Percentiles rank a stretch among this genome's conserved stretches.
phyloP scores from a whole-genome alignment of 2,888 invertebrate genomes.

The Athalia rosae region DNA sequence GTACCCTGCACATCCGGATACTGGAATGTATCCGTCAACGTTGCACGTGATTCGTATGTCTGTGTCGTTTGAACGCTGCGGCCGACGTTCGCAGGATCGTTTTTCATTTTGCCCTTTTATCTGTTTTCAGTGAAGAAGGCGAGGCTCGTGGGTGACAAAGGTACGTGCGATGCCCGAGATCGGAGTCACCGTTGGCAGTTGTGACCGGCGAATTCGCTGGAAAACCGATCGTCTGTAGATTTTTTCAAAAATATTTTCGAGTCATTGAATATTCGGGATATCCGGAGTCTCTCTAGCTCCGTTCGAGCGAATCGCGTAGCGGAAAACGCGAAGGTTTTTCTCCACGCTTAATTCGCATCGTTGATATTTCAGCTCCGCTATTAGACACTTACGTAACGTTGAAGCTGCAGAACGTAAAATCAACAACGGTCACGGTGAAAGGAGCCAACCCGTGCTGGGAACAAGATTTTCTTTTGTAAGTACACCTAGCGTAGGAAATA shows the following conservation, averaged over 20 bases:
- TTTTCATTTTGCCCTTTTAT: constrained; percentile 63
- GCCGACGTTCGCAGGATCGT: constrained; percentile 2
- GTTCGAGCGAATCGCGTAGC: constrained; percentile 17
- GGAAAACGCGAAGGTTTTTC: constrained; percentile 37
- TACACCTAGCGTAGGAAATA: constrained; percentile 66
- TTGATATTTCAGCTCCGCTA: constrained; percentile 83
- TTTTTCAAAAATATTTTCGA: no score
- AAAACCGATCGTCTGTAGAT: not conserved
- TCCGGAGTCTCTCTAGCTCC: no score
- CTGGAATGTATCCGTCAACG: not conserved
- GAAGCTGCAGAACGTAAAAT: constrained; percentile 98
- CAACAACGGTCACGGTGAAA: constrained; percentile 97
- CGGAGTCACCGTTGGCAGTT: no score
- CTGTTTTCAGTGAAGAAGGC: constrained; percentile 92
- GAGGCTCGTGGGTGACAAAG: constrained; percentile 89
- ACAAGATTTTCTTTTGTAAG: constrained; percentile 99
- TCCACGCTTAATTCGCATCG: constrained; percentile 39
- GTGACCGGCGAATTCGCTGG: not conserved
- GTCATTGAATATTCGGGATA: no score
- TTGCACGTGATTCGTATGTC: not conserved
- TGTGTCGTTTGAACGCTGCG: not conserved
- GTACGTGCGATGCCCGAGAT: constrained; percentile 75
- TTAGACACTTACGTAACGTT: constrained; percentile 97
- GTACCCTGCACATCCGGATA: not conserved
- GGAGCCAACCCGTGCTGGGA: constrained; percentile 98